These are phyloP conservation scores for Teleogryllus oceanicus DNA, from an alignment of 2,888 invertebrate species.

Conservation along the genomic window DNA sequence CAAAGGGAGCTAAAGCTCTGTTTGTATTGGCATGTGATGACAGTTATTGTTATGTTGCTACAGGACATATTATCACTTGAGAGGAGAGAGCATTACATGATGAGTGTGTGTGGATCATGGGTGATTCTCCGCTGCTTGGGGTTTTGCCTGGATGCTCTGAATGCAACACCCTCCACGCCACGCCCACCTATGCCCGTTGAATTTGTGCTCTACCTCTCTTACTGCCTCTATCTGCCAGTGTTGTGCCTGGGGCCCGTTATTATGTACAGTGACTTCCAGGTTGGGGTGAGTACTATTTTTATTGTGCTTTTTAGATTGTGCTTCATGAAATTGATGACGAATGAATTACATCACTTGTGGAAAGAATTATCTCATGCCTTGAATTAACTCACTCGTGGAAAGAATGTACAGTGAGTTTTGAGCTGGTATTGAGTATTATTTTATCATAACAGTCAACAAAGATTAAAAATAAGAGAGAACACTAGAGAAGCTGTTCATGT, in stretches of 20 bases:
- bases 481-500: too few relatives aligned
- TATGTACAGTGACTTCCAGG: constrained; percentile 65
- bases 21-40: neutral
- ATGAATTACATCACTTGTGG: too few relatives aligned
- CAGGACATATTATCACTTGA: constrained; percentile 49
- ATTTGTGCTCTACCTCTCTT: constrained; percentile 53
- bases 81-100: constrained; percentile 55
- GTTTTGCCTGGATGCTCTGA: constrained; percentile 60
- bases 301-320: too few relatives aligned
- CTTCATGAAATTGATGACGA: too few relatives aligned
- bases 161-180: constrained; percentile 38
- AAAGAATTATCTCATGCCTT: too few relatives aligned
- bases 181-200: neutral
- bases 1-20: neutral
- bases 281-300: constrained; percentile 45
- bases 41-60: neutral
- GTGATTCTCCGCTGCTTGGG: constrained; percentile 73
- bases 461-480: too few relatives aligned
- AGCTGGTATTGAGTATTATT: too few relatives aligned
- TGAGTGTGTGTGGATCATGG: constrained; percentile 60
- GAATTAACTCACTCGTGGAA: too few relatives aligned
- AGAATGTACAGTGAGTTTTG: too few relatives aligned
- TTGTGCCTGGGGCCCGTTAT: constrained; percentile 81
- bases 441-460: too few relatives aligned
- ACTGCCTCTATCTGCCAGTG: constrained; percentile 79